Conservation (phyloP, 2,113 vertebrate genomes). For the Vireo altiloquus region DNA sequence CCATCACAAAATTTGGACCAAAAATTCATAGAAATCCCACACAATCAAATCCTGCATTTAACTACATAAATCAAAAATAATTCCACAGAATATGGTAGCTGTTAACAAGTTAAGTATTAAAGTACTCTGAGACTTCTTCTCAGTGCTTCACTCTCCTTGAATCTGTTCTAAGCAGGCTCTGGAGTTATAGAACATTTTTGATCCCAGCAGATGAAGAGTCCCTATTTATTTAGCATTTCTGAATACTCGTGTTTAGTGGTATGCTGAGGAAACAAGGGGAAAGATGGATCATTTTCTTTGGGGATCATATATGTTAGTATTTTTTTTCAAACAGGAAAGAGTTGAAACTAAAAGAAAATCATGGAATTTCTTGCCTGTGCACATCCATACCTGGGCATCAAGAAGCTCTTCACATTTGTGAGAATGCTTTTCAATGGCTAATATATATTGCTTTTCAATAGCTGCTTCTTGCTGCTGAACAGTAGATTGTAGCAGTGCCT, state of each 20-base stretch:
- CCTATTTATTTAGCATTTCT: background rate
- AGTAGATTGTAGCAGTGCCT: slow-evolving; percentile 76
- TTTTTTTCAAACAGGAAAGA: background rate
- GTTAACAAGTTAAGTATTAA: background rate
- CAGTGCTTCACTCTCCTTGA: background rate
- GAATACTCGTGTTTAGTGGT: background rate
- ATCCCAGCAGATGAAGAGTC: background rate
- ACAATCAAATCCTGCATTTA: background rate
- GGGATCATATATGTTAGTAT: background rate
- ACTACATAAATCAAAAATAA: background rate
- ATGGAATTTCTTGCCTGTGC: background rate
- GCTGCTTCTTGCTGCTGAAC: slow-evolving; percentile 73
- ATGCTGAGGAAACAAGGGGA: background rate
- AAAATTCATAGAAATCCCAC: background rate
- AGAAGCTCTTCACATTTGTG: slow-evolving; percentile 78
- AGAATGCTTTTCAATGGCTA: slow-evolving; percentile 76
- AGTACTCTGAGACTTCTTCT: background rate
- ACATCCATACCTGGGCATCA: slow-evolving; percentile 70
- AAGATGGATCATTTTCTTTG: background rate
- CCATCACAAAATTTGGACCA: background rate
- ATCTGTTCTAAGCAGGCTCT: background rate
- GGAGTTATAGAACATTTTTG: background rate
- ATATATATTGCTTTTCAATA: slow-evolving; percentile 72
- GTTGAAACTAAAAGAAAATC: background rate
- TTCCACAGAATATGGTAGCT: background rate